These are phyloP conservation scores for Venturia canescens DNA, from an alignment of 1,140 invertebrate genomes.

Conservation along the genomic window DNA sequence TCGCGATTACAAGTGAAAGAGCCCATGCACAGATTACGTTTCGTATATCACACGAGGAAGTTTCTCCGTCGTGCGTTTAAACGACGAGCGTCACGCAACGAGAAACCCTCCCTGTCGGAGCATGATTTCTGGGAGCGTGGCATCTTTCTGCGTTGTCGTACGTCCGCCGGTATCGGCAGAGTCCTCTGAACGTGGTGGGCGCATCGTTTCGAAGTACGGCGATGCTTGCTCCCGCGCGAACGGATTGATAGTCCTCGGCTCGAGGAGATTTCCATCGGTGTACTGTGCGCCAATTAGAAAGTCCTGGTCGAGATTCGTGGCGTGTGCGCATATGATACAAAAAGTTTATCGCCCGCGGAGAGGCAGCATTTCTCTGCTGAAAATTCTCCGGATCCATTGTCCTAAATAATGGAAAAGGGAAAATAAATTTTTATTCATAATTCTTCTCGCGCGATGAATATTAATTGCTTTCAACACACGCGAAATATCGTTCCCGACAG, in stretches of 20 bases:
- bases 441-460: no score
- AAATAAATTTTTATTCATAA: no score
- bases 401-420: not conserved
- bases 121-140: conserved; percentile 3
- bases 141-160: not conserved
- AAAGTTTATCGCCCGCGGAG: not conserved
- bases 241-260: not conserved
- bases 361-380: not conserved
- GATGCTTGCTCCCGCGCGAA: conserved; percentile 2
- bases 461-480: no score
- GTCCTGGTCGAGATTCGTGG: not conserved
- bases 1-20: not conserved
- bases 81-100: conserved; percentile 51
- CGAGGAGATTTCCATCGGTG: not conserved
- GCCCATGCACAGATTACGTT: not conserved
- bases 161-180: not conserved
- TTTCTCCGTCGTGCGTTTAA: conserved; percentile 49
- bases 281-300: conserved; percentile 9
- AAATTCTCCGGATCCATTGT: not conserved
- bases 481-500: no score
- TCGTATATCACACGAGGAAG: conserved; percentile 38
- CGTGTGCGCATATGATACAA: not conserved
- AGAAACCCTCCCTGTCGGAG: not conserved
- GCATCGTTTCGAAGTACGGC: not conserved
- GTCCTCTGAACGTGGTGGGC: not conserved